Percentiles rank a stretch among this genome's conserved stretches.
Conservation (phyloP, 2,797 vertebrate species). For the Picus viridis region DNA sequence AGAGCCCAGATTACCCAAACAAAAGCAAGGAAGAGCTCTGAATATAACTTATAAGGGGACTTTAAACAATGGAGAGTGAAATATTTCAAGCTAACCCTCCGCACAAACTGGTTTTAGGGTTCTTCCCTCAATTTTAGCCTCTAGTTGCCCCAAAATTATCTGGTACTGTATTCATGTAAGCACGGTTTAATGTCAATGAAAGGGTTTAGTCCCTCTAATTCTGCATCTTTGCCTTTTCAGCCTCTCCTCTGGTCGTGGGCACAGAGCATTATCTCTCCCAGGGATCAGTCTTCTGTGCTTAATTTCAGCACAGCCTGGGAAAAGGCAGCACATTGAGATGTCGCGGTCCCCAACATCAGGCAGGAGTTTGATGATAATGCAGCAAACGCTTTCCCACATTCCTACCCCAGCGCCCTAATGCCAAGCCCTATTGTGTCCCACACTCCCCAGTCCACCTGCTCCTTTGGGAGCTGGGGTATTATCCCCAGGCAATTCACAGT, state of each 20-base stretch:
- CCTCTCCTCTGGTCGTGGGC: neutral
- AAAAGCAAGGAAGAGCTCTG: conserved; percentile 29
- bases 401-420: conserved; percentile 44
- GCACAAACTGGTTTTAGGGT: neutral
- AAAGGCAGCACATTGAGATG: conserved; percentile 77
- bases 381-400: conserved; percentile 81
- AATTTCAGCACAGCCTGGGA: conserved; percentile 70
- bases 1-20: conserved; percentile 16
- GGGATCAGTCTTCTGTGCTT: conserved; percentile 24
- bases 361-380: conserved; percentile 74
- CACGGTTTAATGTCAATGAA: conserved; percentile 61
- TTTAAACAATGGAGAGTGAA: neutral
- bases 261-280: conserved; percentile 44
- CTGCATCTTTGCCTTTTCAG: conserved; percentile 41
- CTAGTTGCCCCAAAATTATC: conserved; percentile 46
- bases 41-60: neutral
- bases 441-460: conserved; percentile 81
- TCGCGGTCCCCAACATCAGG: conserved; percentile 65
- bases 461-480: conserved; percentile 80
- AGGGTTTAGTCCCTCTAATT: conserved; percentile 56
- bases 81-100: neutral
- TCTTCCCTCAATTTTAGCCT: conserved; percentile 18
- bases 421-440: conserved; percentile 74
- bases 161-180: conserved; percentile 70
- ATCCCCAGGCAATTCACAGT: conserved; percentile 82